Conservation (phyloP, 2,888 invertebrate species). For the Rhopalosiphum nymphaeae region DNA sequence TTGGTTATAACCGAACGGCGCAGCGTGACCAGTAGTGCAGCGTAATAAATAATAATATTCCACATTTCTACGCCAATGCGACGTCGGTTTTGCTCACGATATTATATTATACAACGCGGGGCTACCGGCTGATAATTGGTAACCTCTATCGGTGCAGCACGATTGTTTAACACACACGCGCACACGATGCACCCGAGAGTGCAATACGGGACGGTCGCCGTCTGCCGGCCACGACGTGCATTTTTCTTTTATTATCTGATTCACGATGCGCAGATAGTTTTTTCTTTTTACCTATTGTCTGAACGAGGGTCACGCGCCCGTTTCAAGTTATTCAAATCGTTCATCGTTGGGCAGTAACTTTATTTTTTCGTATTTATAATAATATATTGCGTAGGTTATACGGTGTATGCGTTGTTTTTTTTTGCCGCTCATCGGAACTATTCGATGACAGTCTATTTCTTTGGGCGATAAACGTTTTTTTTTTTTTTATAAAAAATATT, state of each 20-base stretch:
- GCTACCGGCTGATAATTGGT: constrained; percentile 49
- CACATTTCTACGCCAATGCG: not conserved
- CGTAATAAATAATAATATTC: constrained; percentile 1
- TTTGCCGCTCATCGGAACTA: not conserved
- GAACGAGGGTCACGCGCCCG: constrained; percentile 38
- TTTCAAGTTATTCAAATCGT: constrained; percentile 52
- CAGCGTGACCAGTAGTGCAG: not conserved
- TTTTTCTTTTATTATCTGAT: constrained; percentile 57
- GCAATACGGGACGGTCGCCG: constrained; percentile 25
- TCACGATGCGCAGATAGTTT: constrained; percentile 40
- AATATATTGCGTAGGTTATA: not conserved
- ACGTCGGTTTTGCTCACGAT: not conserved
- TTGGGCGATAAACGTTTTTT: not conserved
- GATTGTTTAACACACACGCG: constrained; percentile 6
- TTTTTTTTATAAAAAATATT: not conserved
- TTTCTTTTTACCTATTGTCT: constrained; percentile 41
- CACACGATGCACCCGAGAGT: constrained; percentile 41
- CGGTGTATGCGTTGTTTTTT: not conserved
- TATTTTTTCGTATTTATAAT: constrained; percentile 5
- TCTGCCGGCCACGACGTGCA: constrained; percentile 7
- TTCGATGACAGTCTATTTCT: not conserved
- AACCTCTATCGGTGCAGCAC: constrained; percentile 1
- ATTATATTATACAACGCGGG: not conserved
- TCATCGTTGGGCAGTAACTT: not conserved
- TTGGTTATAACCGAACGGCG: not conserved